phyloP scores from a whole-genome alignment of 1,140 invertebrate genomes.

The Coelopa frigida region DNA sequence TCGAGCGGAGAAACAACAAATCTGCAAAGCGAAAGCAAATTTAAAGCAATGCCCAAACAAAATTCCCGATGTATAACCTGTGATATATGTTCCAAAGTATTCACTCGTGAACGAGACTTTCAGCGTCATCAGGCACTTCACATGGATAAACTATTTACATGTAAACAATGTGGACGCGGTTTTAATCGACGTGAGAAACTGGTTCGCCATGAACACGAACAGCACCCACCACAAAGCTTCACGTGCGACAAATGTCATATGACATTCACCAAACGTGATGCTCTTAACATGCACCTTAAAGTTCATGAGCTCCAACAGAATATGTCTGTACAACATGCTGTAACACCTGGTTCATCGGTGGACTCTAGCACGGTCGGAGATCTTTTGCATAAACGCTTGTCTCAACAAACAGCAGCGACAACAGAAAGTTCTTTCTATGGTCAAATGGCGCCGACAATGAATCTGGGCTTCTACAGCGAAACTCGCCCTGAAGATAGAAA shows the following conservation, averaged over 20 bases:
- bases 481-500: constrained; percentile 30
- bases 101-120: constrained; percentile 56
- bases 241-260: constrained; percentile 51
- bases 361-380: neutral
- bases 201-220: constrained; percentile 55
- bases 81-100: constrained; percentile 55
- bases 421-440: constrained; percentile 35
- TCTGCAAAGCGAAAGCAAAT: too few species aligned
- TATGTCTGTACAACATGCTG: constrained; percentile 27
- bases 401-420: constrained; percentile 14
- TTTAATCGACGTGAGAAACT: constrained; percentile 61
- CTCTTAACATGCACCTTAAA: constrained; percentile 51
- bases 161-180: constrained; percentile 54
- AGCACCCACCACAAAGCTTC: constrained; percentile 49
- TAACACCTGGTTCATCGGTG: constrained; percentile 11
- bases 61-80: too few species aligned
- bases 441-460: constrained; percentile 41
- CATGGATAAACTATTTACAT: constrained; percentile 55
- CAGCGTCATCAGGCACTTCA: constrained; percentile 56
- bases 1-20: too few species aligned
- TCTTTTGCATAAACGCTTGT: constrained; percentile 2
- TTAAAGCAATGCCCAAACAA: too few species aligned
- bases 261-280: constrained; percentile 50
- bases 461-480: constrained; percentile 39
- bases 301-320: constrained; percentile 46